Percentiles rank a stretch among this genome's conserved stretches.
These are phyloP conservation scores for Microdon myrmicae DNA, from an alignment of 2,888 invertebrate species.

Conservation along the genomic window DNA sequence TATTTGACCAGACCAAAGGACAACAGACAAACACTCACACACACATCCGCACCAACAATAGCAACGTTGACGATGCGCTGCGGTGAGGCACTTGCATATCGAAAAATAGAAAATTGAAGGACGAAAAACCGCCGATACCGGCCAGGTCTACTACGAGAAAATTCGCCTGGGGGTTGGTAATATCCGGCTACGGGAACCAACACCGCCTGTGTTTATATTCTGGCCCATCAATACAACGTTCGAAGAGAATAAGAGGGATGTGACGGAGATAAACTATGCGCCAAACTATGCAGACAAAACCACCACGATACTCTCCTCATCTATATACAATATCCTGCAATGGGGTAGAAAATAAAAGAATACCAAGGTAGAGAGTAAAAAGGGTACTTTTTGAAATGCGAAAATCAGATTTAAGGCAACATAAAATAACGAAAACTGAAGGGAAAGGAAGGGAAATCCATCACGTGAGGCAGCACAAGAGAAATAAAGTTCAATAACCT, in stretches of 20 bases:
- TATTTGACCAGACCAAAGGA: slow-evolving; percentile 40
- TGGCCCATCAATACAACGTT: slow-evolving; percentile 8
- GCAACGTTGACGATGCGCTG: not conserved
- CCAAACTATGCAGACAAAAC: slow-evolving; percentile 26
- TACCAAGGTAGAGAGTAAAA: slow-evolving; percentile 8
- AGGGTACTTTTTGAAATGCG: slow-evolving; percentile 2
- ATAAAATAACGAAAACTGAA: slow-evolving; percentile 13
- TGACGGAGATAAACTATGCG: slow-evolving; percentile 20
- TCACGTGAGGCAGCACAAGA: not conserved
- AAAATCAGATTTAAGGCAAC: slow-evolving; percentile 37
- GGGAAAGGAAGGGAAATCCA: no score
- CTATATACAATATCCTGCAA: no score
- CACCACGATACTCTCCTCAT: no score
- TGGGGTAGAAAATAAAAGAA: slow-evolving; percentile 16
- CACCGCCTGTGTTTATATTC: slow-evolving; percentile 37
- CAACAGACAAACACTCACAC: slow-evolving; percentile 9
- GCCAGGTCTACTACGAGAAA: slow-evolving; percentile 8
- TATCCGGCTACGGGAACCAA: slow-evolving; percentile 32
- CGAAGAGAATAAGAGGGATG: slow-evolving; percentile 1
- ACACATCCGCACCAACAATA: no score
- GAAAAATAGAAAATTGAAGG: slow-evolving; percentile 22
- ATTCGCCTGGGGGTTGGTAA: slow-evolving; percentile 20
- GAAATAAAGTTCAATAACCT: slow-evolving; percentile 39
- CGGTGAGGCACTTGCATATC: not conserved
- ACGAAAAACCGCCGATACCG: slow-evolving; percentile 12